Evolutionary conservation across 2,113 vertebrate species (phyloP).

Genomic region (Cinclus cinclus): DNA sequence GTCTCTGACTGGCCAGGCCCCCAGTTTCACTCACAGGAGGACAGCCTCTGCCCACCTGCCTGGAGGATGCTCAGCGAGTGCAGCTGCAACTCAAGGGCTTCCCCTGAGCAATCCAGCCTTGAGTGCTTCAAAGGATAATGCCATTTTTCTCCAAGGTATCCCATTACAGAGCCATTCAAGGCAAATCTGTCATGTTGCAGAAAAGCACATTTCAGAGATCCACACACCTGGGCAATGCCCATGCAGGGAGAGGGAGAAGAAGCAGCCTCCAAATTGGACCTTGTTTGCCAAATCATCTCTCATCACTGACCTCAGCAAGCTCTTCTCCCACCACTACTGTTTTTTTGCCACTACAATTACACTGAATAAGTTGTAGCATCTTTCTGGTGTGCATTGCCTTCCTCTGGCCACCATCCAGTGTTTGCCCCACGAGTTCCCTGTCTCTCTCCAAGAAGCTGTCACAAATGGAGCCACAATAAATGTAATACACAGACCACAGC

Average conservation of each 20-base stretch:
- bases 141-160: background rate
- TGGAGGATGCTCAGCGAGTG: background rate
- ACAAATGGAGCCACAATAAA: conserved; percentile 53
- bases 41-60: background rate
- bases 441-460: conserved; percentile 60
- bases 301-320: background rate
- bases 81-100: background rate
- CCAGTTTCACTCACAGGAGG: accelerated
- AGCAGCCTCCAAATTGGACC: background rate
- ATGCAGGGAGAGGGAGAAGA: background rate
- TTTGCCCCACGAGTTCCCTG: conserved; percentile 26
- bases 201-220: background rate
- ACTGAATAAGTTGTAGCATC: conserved; percentile 28
- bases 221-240: background rate
- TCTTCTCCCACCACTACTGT: background rate
- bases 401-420: conserved; percentile 40
- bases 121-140: background rate
- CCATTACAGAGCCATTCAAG: background rate
- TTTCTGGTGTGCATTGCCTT: background rate
- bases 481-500: conserved; percentile 15
- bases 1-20: background rate
- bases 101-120: background rate
- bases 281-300: background rate
- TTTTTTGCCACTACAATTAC: background rate
- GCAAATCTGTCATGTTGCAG: background rate